Conservation (phyloP, 2,888 invertebrate species). For the Eupsilia transversa region DNA sequence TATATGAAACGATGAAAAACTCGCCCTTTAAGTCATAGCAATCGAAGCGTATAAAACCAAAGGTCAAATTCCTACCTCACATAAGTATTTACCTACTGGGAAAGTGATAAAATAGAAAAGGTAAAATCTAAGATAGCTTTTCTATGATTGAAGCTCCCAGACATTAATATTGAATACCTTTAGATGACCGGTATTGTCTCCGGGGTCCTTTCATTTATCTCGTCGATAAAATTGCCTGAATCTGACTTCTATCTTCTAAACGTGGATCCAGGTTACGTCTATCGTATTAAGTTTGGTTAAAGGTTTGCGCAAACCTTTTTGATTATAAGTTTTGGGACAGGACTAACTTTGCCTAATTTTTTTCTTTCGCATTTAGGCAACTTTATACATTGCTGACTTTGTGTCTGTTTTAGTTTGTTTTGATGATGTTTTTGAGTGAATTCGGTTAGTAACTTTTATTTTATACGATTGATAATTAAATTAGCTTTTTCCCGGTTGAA, state of each 20-base stretch:
- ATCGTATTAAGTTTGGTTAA: too few relatives aligned
- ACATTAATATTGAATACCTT: slow-evolving; percentile 31
- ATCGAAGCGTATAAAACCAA: neutral
- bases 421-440: neutral
- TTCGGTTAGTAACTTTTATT: neutral
- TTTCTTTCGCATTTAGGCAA: neutral
- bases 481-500: too few relatives aligned
- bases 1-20: neutral
- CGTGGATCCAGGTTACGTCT: neutral
- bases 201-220: neutral
- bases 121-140: neutral
- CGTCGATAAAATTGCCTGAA: slow-evolving; percentile 12
- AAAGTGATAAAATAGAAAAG: neutral
- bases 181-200: slow-evolving; percentile 23
- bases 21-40: neutral
- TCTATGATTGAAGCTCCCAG: slow-evolving; percentile 3
- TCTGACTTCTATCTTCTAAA: neutral
- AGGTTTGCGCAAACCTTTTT: slow-evolving; percentile 17
- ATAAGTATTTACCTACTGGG: neutral
- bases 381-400: slow-evolving; percentile 4
- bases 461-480: neutral
- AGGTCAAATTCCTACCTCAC: neutral
- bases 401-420: too few relatives aligned
- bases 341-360: neutral
- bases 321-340: neutral